Conservation (phyloP, 2,113 vertebrate genomes). For the Agapornis roseicollis region DNA sequence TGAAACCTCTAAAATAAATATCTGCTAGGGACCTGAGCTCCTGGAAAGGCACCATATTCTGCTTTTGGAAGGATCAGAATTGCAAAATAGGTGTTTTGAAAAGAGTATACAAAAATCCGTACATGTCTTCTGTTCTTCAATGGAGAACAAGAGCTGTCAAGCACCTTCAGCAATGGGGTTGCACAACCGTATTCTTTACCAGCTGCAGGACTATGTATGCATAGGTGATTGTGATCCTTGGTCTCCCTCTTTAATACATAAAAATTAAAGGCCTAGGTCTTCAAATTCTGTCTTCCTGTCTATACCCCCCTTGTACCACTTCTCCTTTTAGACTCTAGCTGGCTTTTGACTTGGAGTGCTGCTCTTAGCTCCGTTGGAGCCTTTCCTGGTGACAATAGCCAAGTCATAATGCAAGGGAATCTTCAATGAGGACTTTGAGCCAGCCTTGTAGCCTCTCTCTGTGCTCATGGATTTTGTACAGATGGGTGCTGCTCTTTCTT, state of each 20-base stretch:
- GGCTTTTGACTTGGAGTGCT: background rate
- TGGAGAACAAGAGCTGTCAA: background rate
- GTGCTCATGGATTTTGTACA: background rate
- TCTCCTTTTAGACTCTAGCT: background rate
- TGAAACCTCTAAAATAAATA: slow-evolving; percentile 42
- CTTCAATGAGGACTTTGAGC: background rate
- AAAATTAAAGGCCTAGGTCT: background rate
- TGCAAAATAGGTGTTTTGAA: slow-evolving; percentile 18
- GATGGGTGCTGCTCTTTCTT: background rate
- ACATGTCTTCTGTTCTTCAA: background rate
- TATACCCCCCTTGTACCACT: background rate
- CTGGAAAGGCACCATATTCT: background rate
- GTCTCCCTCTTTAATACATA: background rate
- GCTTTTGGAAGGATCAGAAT: background rate
- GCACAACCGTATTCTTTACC: background rate
- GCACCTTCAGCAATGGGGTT: background rate
- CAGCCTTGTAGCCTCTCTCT: background rate
- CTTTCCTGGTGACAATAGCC: background rate
- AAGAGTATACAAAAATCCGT: background rate
- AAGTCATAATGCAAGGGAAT: background rate
- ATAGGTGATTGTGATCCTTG: background rate
- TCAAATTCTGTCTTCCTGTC: background rate
- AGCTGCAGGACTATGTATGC: background rate
- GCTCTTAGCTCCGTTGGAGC: background rate
- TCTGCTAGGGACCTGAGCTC: background rate